A percentile compares a stretch with the other conserved stretches of the same genome.
Evolutionary conservation across 2,888 invertebrate genomes (phyloP).

Genomic region (Chymomyza procnemis): DNA sequence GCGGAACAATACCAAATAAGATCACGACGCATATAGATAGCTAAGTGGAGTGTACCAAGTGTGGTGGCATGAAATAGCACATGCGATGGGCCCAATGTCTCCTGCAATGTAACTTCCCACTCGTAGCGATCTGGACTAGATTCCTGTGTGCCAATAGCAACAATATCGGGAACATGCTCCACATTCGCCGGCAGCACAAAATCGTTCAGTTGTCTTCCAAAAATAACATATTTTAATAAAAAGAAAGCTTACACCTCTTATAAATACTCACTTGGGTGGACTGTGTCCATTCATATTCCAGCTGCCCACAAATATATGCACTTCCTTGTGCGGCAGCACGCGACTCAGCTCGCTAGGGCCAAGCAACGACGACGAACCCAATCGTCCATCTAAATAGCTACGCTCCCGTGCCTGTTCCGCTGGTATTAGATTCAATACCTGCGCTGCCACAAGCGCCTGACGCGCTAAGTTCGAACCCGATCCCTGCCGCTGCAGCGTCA

Average conservation of each 20-base stretch:
- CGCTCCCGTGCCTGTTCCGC: conserved; percentile 89
- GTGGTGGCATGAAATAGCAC: conserved; percentile 91
- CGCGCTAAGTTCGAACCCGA: conserved; percentile 80
- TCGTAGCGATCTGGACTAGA: conserved; percentile 91
- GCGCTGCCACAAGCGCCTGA: conserved; percentile 87
- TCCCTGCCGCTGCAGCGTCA: conserved; percentile 67
- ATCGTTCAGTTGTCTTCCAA: conserved; percentile 88
- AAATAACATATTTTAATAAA: background rate
- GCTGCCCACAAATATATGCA: conserved; percentile 93
- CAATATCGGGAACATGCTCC: conserved; percentile 92
- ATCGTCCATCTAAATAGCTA: conserved; percentile 88
- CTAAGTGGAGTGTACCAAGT: conserved; percentile 92
- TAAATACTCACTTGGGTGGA: conserved; percentile 85
- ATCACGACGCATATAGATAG: conserved; percentile 92
- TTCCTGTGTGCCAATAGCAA: conserved; percentile 96
- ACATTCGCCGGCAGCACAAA: conserved; percentile 92
- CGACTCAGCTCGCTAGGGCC: conserved; percentile 91
- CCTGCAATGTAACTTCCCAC: conserved; percentile 94
- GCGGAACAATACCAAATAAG: conserved; percentile 97
- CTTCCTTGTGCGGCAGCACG: conserved; percentile 90
- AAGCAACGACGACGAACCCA: conserved; percentile 88
- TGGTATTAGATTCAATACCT: conserved; percentile 89
- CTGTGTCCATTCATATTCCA: conserved; percentile 98
- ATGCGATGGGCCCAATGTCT: conserved; percentile 95
- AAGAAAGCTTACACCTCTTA: background rate